Conservation (phyloP, 2,113 vertebrate species). For the Microcebus ravelobensis region DNA sequence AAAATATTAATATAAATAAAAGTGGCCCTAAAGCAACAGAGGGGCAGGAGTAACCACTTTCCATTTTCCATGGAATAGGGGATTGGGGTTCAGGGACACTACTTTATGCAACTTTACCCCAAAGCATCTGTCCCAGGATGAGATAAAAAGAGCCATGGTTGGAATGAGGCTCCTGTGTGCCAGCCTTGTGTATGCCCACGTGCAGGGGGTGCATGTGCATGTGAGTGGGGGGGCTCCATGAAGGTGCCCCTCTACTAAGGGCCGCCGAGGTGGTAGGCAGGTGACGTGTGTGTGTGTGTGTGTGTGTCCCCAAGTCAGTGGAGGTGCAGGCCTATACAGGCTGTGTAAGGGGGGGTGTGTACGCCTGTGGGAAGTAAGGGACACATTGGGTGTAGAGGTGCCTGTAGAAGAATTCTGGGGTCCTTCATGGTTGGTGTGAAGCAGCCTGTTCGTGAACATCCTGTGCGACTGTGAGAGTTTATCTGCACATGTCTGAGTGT, state of each 20-base stretch:
- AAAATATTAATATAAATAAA: not conserved
- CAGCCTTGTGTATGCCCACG: not conserved
- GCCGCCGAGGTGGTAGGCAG: not conserved
- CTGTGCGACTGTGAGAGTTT: not conserved
- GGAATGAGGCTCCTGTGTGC: not conserved
- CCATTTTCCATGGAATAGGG: not conserved
- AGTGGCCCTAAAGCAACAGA: not conserved
- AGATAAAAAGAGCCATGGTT: not conserved
- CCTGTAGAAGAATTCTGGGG: not conserved
- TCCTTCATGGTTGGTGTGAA: not conserved
- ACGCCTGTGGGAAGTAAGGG: not conserved
- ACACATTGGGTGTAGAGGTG: not conserved
- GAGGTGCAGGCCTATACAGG: not conserved
- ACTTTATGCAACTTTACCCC: conserved; percentile 46
- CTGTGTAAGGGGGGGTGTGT: not conserved
- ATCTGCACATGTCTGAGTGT: not conserved
- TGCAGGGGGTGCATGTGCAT: not conserved
- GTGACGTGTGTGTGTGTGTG: not conserved
- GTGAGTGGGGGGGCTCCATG: not conserved
- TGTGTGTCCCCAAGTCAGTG: conserved; percentile 33
- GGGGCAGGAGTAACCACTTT: not conserved
- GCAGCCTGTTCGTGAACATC: not conserved
- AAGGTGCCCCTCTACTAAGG: not conserved
- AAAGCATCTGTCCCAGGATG: conserved; percentile 17
- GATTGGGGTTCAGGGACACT: not conserved